phyloP scores from a whole-genome alignment of 2,113 vertebrate genomes.

The Pteruthius melanotis region DNA sequence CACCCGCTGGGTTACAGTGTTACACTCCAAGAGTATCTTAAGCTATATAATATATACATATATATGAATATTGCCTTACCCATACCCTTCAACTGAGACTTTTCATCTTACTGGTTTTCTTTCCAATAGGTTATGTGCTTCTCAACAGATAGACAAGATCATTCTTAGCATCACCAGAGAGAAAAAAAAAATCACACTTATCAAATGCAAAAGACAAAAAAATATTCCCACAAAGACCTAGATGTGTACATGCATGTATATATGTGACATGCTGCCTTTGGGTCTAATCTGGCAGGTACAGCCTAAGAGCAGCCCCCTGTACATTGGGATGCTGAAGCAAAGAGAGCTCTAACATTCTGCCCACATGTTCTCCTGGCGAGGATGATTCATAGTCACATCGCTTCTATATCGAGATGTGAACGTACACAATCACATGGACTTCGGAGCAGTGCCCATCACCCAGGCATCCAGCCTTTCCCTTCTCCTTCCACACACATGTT shows the following conservation, averaged over 20 bases:
- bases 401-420: constrained; percentile 59
- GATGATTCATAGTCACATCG: constrained; percentile 62
- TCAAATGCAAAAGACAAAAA: background rate
- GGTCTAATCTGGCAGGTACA: background rate
- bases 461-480: background rate
- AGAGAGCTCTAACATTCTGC: constrained; percentile 17
- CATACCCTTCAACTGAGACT: background rate
- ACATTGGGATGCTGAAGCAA: background rate
- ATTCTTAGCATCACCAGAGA: background rate
- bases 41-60: background rate
- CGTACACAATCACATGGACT: constrained; percentile 32
- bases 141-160: background rate
- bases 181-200: background rate
- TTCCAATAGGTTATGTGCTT: background rate
- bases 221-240: background rate
- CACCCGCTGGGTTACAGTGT: background rate
- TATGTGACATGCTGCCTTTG: background rate
- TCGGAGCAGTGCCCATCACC: constrained; percentile 12
- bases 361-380: constrained; percentile 3
- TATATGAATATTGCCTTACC: background rate
- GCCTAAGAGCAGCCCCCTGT: background rate
- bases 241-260: background rate
- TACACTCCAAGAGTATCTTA: background rate
- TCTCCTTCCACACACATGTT: background rate
- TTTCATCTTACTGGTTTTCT: background rate